Conservation (phyloP, 1,140 invertebrate genomes). For the Bombus pascuorum region DNA sequence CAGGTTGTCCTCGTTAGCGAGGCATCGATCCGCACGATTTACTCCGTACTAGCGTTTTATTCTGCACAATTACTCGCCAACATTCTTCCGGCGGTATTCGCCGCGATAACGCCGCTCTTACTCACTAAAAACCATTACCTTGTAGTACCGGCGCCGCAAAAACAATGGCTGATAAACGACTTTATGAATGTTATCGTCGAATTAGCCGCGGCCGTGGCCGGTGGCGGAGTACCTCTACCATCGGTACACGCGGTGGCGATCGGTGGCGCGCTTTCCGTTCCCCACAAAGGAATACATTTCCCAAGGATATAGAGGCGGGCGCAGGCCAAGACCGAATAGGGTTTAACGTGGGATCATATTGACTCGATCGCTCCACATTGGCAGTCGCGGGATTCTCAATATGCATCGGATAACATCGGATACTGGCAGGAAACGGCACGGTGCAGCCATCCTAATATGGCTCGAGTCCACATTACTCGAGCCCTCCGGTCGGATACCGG, state of each 20-base stretch:
- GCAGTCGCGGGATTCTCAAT: conserved; percentile 62
- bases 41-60: neutral
- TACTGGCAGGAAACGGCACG: conserved; percentile 65
- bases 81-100: conserved; percentile 5
- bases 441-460: conserved; percentile 73
- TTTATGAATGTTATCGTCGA: conserved; percentile 47
- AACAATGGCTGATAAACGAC: conserved; percentile 42
- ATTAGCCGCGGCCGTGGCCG: neutral
- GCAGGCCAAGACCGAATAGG: conserved; percentile 57
- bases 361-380: conserved; percentile 67
- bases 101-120: conserved; percentile 11
- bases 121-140: conserved; percentile 2
- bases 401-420: conserved; percentile 68
- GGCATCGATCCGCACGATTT: conserved; percentile 1
- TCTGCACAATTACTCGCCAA: conserved; percentile 7
- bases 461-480: conserved; percentile 74
- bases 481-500: conserved; percentile 62
- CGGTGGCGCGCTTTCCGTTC: neutral
- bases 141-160: neutral
- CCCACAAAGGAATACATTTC: conserved; percentile 44
- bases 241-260: neutral
- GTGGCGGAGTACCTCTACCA: too few relatives aligned
- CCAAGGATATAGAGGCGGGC: conserved; percentile 13
- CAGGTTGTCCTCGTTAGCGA: conserved; percentile 25
- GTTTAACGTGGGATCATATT: conserved; percentile 66